A percentile compares a stretch with the other conserved stretches of the same genome.
These are phyloP conservation scores for Eremophila alpestris DNA, from an alignment of 2,797 vertebrate species.

Conservation along the genomic window DNA sequence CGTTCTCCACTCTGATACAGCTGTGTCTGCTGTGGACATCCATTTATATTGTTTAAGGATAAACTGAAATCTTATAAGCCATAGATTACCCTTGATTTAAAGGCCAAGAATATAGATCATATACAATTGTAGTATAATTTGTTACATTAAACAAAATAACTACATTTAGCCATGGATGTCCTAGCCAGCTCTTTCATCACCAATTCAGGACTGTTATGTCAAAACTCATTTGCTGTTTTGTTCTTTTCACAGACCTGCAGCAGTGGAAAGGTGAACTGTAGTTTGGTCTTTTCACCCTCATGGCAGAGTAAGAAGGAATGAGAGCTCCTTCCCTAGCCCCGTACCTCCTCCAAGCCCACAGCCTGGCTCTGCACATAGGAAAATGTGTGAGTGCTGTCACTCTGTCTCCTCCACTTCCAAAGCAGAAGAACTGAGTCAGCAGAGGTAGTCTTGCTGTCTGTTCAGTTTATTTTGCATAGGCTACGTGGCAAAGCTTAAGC, in stretches of 20 bases:
- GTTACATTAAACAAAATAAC: neutral
- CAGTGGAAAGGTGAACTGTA: neutral
- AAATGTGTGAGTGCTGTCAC: neutral
- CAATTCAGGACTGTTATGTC: neutral
- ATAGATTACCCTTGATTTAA: neutral
- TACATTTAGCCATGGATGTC: neutral
- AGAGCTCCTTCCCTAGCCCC: neutral
- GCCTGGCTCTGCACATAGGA: neutral
- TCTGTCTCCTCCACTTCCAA: neutral
- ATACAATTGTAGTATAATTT: neutral
- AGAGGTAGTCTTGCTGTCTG: neutral
- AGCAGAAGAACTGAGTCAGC: neutral
- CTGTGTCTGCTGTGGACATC: neutral
- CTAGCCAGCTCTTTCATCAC: neutral
- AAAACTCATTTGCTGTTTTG: neutral
- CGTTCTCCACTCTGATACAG: neutral
- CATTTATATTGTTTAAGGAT: conserved; percentile 7
- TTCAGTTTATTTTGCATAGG: neutral
- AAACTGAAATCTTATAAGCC: neutral
- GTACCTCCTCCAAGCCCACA: neutral
- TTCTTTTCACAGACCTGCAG: neutral
- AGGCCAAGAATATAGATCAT: neutral
- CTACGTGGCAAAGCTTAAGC: neutral
- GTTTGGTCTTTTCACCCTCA: neutral
- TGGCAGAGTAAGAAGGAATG: neutral